A percentile compares a stretch with the other conserved stretches of the same genome.
phyloP scores from a whole-genome alignment of 2,797 vertebrate species.

The Danionella dracula region DNA sequence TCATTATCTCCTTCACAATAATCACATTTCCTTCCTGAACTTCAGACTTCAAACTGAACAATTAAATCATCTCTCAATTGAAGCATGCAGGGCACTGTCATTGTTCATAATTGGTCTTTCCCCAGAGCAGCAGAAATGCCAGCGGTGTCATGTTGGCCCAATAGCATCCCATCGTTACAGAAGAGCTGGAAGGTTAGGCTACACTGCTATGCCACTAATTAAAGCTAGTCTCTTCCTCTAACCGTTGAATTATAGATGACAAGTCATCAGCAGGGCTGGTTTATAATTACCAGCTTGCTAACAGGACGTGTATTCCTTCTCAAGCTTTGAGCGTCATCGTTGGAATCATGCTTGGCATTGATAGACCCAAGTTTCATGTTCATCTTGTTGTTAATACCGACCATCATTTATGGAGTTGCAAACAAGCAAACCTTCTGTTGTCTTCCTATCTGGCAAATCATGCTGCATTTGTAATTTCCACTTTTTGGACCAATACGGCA shows the following conservation, averaged over 20 bases:
- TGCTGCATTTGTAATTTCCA: constrained; percentile 23
- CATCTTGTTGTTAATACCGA: not conserved
- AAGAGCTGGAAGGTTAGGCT: constrained; percentile 49
- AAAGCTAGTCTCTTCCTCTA: constrained; percentile 62
- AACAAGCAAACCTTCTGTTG: constrained; percentile 10
- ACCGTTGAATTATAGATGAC: constrained; percentile 64
- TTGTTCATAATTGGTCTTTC: constrained; percentile 40
- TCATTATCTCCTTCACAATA: constrained; percentile 6
- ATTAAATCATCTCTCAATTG: constrained; percentile 43
- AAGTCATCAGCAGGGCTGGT: constrained; percentile 60
- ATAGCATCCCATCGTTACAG: constrained; percentile 48
- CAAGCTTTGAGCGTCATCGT: constrained; percentile 22
- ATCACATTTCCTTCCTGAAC: constrained; percentile 1
- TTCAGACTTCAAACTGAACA: constrained; percentile 11
- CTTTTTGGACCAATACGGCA: constrained; percentile 20
- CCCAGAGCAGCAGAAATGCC: constrained; percentile 40
- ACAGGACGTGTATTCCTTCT: constrained; percentile 54
- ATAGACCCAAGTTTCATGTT: constrained; percentile 11
- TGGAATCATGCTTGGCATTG: constrained; percentile 16
- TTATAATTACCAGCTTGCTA: constrained; percentile 61
- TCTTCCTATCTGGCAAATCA: constrained; percentile 18
- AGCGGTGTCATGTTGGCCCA: constrained; percentile 47
- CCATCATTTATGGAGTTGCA: constrained; percentile 11
- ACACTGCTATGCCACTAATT: constrained; percentile 58
- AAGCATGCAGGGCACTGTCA: constrained; percentile 36